Conservation (phyloP, 53 echinoderm and acorn worm genomes). For the Apostichopus leukothele region DNA sequence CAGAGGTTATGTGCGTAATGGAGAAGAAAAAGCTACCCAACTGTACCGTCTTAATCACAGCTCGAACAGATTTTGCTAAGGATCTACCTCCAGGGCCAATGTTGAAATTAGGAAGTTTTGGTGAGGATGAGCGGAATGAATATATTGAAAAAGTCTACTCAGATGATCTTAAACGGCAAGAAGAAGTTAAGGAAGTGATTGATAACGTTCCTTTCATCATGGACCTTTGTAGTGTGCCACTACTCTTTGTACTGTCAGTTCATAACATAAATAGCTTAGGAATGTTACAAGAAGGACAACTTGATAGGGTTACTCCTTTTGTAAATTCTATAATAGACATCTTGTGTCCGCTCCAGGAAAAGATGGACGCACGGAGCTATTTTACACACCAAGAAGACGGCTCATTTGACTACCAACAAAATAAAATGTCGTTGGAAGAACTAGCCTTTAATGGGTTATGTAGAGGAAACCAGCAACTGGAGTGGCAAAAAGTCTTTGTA, state of each 20-base stretch:
- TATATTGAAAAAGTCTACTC: conserved; percentile 11
- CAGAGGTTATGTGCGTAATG: conserved; percentile 11
- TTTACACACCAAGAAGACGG: no score
- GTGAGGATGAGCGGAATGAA: conserved; percentile 4
- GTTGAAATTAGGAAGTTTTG: neutral
- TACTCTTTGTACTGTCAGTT: conserved; percentile 12
- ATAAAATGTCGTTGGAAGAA: neutral
- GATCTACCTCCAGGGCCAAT: conserved; percentile 5
- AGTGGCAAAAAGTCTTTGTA: neutral
- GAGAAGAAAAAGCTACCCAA: conserved; percentile 1
- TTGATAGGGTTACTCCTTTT: conserved; percentile 14
- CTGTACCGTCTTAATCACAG: neutral
- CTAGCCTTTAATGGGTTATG: conserved; percentile 1
- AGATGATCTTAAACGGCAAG: conserved; percentile 6
- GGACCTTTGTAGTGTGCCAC: neutral
- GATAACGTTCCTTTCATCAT: neutral
- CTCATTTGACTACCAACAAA: no score
- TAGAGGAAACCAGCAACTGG: neutral
- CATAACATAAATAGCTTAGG: conserved; percentile 7
- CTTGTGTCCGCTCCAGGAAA: neutral
- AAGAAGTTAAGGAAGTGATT: conserved; percentile 20
- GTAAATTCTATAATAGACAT: neutral
- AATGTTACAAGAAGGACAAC: neutral
- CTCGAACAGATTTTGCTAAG: neutral
- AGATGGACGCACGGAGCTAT: no score